Evolutionary conservation across 92 coral and sea anemone genomes (phyloP).

Genomic region (Phenganax marumi): DNA sequence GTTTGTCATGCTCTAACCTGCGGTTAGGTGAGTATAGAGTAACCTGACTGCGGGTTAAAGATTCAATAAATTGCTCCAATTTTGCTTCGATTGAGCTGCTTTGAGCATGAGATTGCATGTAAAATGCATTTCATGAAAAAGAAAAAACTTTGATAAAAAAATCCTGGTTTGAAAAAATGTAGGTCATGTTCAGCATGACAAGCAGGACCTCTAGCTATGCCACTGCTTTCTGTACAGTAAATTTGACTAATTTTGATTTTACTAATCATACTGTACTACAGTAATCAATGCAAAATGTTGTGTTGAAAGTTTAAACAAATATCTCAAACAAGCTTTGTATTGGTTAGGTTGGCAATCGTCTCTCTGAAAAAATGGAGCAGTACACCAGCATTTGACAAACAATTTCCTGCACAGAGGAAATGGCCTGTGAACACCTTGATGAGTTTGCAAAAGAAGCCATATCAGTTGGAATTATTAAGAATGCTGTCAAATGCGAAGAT

Average conservation of each 20-base stretch:
- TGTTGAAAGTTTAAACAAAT: neutral
- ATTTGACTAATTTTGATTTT: neutral
- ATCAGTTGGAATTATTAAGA: constrained; percentile 5
- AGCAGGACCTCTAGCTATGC: too few relatives aligned
- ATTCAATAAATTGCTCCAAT: too few relatives aligned
- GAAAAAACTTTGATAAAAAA: too few relatives aligned
- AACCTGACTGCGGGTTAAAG: too few relatives aligned
- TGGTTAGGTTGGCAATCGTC: constrained; percentile 4
- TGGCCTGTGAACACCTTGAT: constrained; percentile 27
- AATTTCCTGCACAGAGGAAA: constrained; percentile 30
- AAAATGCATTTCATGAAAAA: too few relatives aligned
- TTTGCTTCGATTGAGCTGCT: too few relatives aligned
- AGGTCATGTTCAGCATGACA: too few relatives aligned
- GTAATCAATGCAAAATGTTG: neutral
- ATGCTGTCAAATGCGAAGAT: constrained; percentile 16
- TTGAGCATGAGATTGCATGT: too few relatives aligned
- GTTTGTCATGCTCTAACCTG: too few relatives aligned
- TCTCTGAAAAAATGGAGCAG: constrained; percentile 28
- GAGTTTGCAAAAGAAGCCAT: constrained; percentile 32
- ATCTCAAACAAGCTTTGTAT: neutral
- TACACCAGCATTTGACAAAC: constrained; percentile 16
- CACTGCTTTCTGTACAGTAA: neutral
- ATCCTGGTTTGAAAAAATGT: too few relatives aligned
- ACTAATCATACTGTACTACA: too few relatives aligned
- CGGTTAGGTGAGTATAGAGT: too few relatives aligned